Evolutionary conservation across 2,888 invertebrate species (phyloP).

Genomic region (Tetanocera ferruginea): DNA sequence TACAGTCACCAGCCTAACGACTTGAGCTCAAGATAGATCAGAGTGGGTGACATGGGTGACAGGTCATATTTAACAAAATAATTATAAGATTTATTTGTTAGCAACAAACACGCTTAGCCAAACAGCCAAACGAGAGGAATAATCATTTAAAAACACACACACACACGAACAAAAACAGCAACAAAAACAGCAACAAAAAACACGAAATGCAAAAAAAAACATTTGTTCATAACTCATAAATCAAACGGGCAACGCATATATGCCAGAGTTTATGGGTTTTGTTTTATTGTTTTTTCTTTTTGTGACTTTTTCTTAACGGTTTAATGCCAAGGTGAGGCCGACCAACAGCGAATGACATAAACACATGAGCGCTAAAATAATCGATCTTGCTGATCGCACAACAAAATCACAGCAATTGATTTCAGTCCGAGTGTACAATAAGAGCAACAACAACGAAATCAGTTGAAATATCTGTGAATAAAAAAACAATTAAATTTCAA

Average conservation of each 20-base stretch:
- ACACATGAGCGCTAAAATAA: conserved; percentile 28
- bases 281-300: no score
- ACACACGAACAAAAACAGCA: no score
- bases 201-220: neutral
- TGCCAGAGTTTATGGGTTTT: neutral
- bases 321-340: conserved; percentile 39
- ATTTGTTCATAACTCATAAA: conserved; percentile 34
- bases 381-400: conserved; percentile 24
- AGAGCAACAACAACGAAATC: neutral
- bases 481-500: conserved; percentile 43
- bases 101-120: neutral
- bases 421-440: neutral
- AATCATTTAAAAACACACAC: no score
- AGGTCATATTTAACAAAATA: conserved; percentile 35
- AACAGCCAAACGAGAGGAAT: neutral
- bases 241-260: conserved; percentile 1
- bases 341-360: conserved; percentile 1
- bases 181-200: neutral
- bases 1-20: neutral
- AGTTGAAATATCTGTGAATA: neutral
- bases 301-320: conserved; percentile 5
- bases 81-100: conserved; percentile 35
- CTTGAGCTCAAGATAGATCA: conserved; percentile 4
- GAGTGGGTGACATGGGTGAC: conserved; percentile 34
- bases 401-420: conserved; percentile 24